Base-by-base conservation (phyloP, 2,113 vertebrate species). In the Plestiodon gilberti region DNA sequence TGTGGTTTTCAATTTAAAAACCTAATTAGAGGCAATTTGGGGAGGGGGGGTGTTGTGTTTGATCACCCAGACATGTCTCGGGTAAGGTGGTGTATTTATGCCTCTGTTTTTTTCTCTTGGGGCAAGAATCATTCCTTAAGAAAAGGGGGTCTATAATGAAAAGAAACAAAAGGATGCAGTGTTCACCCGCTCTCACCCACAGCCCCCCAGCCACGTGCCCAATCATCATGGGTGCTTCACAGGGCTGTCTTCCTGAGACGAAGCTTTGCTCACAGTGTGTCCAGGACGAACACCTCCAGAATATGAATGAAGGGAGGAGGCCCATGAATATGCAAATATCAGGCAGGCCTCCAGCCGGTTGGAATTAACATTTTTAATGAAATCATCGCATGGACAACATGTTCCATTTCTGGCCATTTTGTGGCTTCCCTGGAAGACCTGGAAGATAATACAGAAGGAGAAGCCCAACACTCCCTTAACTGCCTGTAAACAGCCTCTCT, bases 331-430 rank as follows among this genome's bases (percentile, higher is more conserved):
- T 89, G 92, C 88, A 96, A 88, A 91, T 81, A 11, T 61, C 22
- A 75, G 75, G 88, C 82, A 93, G 84, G 77, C 80, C 38, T 76
- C 82, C 89, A 87, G 80, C 59, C 85, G 18, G 35, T n/a, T 83
- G 33, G 70, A 95, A 96, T 94, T 92, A 94, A 91, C 93, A 93
- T 93, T 89, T 85, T 89, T 93, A 94, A 94, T 92, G 92, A 91
- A 90, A 92, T 86, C 84, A 88, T 75, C 89, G 82, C 69, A 81
- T 78, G 74, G 86, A 65, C 23, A 0, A 82, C 59, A 74, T 43
- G 11, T 67, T 62, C 65, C 35, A 57, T 84, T 78, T 75, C 83
- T 43, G 30, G 70, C 79, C 83, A 74, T 0, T 0, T 38, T 38
- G 65, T 15, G 75, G 61, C 15, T 20, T 67, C 81, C 83, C 73